These are phyloP conservation scores for Macrobrachium rosenbergii DNA, from an alignment of 1,140 invertebrate species.

Conservation along the genomic window DNA sequence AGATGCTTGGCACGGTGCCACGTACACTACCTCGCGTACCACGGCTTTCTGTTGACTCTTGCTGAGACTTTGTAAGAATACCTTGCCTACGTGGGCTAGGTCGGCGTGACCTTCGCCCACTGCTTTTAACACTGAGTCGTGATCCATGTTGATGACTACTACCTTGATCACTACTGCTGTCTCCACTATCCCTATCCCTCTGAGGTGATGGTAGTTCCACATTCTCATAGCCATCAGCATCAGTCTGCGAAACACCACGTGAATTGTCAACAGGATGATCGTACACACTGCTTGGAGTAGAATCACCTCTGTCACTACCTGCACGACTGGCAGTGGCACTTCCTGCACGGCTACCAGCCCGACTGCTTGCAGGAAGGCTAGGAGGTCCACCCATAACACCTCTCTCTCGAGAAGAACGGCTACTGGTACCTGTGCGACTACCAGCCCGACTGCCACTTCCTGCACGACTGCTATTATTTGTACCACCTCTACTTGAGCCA, in stretches of 20 bases:
- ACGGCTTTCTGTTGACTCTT: slow-evolving; percentile 53
- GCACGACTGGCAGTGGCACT: slow-evolving; percentile 35
- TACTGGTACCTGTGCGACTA: slow-evolving; percentile 54
- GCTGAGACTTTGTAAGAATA: slow-evolving; percentile 19
- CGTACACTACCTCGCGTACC: slow-evolving; percentile 29
- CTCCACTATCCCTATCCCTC: slow-evolving; percentile 57
- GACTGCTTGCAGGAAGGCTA: slow-evolving; percentile 41
- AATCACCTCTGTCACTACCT: slow-evolving; percentile 48
- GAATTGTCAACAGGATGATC: slow-evolving; percentile 53
- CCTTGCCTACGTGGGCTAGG: slow-evolving; percentile 53
- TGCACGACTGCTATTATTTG: slow-evolving; percentile 55
- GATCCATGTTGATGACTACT: slow-evolving; percentile 48
- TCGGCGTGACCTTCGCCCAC: slow-evolving; percentile 44
- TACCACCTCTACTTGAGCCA: slow-evolving; percentile 53
- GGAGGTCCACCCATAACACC: slow-evolving; percentile 24
- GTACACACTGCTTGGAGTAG: slow-evolving; percentile 54
- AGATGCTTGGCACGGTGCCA: slow-evolving; percentile 45
- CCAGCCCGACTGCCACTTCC: slow-evolving; percentile 55
- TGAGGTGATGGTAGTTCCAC: slow-evolving; percentile 51
- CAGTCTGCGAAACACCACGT: slow-evolving; percentile 38
- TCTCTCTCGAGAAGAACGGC: slow-evolving; percentile 44
- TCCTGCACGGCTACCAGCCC: slow-evolving; percentile 32
- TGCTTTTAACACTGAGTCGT: slow-evolving; percentile 51
- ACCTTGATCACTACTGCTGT: slow-evolving; percentile 58
- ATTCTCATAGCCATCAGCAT: slow-evolving; percentile 58